Evolutionary conservation across 1,140 invertebrate species (phyloP), one percentile per base, ranked within the genome.

Genomic region (Pissodes strobi): DNA sequence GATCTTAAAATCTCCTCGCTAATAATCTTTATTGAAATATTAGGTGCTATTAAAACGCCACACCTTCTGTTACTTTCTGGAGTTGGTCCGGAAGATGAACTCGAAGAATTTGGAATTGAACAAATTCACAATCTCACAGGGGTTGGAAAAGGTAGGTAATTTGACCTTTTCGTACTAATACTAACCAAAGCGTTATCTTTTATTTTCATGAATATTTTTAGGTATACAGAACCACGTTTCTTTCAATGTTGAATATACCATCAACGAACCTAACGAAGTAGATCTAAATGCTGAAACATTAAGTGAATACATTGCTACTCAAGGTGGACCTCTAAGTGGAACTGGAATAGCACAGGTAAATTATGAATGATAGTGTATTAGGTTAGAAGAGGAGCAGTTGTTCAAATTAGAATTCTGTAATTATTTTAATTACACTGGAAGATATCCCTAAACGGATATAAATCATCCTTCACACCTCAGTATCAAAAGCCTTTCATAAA

Each of bases 171-270:
- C 13, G 13, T n/a, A 41, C 5, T 17, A 5, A 41, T 8, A 41
- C 3, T 41, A 41, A 10, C 4, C 10, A 21, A 1, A n/a, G n/a
- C n/a, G n/a, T n/a, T n/a, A n/a, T n/a, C n/a, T n/a, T n/a, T n/a
- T n/a, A 15, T n/a, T 46, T 46, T 46, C 10, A 17, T 21, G 90
- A 69, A 76, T 46, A 8, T 41, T 41, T 9, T 25, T 13, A 49
- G 46, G 46, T 10, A 21, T 90, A 1, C 88, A 88, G 3, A 88
- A 89, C 71, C 87, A 89, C 65, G 84, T 87, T 0, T 85, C 87
- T 0, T 83, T 81, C 22, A 80, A 73, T 4, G 61, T 85, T 15
- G 68, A 72, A 19, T 82, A 80, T 56, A 75, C 69, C 0, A 53
- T 84, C 43, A 77, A 69, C 39, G 84, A 83, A 67, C 77, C 81